Base-by-base conservation (phyloP, 2,113 vertebrate species). In the Peromyscus leucopus region DNA sequence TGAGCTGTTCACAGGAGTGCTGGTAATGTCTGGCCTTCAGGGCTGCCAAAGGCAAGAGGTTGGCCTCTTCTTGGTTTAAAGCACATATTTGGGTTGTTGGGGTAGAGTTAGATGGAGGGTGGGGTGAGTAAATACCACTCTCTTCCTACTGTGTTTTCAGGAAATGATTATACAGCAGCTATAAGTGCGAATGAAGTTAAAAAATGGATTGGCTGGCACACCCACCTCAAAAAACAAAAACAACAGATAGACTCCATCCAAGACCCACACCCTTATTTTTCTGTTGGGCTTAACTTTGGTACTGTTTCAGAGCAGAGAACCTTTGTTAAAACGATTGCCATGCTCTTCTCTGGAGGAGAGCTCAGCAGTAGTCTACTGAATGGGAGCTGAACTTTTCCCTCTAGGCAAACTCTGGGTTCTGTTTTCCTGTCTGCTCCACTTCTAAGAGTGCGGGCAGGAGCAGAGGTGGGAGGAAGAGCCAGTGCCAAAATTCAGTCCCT, bases 121-220 rank as follows among this genome's bases (percentile, higher is more conserved):
- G 98, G 98, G 76, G 98, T 98, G 93, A 98, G 96, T 0, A 98
- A 98, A 98, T 98, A 98, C 98, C 98, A 98, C 96, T 97, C 85
- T 99, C 98, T 98, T 98, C 98, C 98, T 98, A 98, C 98, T 98
- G 96, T 98, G 98, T 98, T 98, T 98, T 98, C 98, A 99, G 98
- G 98, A 98, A 98, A 98, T 98, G 91, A 98, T 98, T 98, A 98
- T 98, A 97, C 92, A 90, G 96, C 96, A 98, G 96, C 98, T 98
- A 93, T 98, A 98, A 98, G 97, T 98, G 98, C 91, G 55, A 98
- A 98, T 98, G 98, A 98, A 98, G 97, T 98, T 96, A 98, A 98
- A 98, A 97, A 97, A 98, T 98, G 97, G 95, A 98, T 97, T 96
- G 57, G 96, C 97, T 96, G 57, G 96, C 97, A 98, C 82, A 87